These are phyloP conservation scores for Maconellicoccus hirsutus DNA, from an alignment of 1,140 invertebrate genomes.

Conservation along the genomic window DNA sequence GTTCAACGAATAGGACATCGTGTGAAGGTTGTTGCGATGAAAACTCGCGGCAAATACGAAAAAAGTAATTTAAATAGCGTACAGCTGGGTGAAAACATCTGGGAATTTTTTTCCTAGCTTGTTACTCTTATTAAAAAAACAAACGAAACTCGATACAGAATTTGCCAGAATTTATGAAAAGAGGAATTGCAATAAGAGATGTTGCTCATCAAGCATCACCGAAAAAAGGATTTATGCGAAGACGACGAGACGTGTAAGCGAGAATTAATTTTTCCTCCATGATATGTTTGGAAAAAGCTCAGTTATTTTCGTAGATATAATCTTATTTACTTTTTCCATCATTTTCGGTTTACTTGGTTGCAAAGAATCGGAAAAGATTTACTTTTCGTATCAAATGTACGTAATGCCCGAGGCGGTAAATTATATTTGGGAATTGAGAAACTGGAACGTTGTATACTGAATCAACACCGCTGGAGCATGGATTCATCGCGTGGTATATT, in stretches of 20 bases:
- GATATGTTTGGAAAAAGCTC: too few species aligned
- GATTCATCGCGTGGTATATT: too few species aligned
- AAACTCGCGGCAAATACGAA: background rate
- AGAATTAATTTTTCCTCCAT: background rate
- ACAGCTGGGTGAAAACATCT: background rate
- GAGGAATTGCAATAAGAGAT: background rate
- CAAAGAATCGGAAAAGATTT: background rate
- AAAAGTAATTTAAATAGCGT: background rate
- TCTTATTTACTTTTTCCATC: slow-evolving; percentile 1
- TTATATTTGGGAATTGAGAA: background rate
- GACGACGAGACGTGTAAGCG: background rate
- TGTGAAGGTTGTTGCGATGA: background rate
- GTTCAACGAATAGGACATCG: background rate
- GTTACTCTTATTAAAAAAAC: background rate
- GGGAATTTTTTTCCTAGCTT: background rate
- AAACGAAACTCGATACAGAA: background rate
- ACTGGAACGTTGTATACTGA: background rate
- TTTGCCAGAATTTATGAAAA: background rate
- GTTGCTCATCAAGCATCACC: background rate
- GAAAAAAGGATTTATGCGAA: background rate
- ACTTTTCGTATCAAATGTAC: background rate
- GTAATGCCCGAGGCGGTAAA: background rate
- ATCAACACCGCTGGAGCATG: background rate
- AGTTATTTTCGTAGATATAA: background rate
- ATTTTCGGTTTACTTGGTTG: background rate